These are phyloP conservation scores for Charadrius vociferus DNA, from an alignment of 2,113 vertebrate genomes.

Conservation along the genomic window DNA sequence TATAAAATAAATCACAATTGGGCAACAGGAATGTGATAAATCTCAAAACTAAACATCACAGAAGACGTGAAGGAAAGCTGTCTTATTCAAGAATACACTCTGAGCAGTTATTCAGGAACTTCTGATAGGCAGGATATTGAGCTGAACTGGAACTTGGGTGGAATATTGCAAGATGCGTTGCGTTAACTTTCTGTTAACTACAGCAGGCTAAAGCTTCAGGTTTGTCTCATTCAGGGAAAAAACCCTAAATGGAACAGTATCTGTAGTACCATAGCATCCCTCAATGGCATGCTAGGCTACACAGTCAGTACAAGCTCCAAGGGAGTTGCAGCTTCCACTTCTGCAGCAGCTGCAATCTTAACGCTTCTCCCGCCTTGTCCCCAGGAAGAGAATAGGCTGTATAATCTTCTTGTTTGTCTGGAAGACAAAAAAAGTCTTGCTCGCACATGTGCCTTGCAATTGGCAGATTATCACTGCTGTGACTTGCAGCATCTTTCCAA, in stretches of 20 bases:
- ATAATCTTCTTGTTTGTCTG: constrained; percentile 1
- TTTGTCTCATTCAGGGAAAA: background rate
- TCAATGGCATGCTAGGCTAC: background rate
- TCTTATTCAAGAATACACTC: background rate
- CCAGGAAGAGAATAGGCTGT: background rate
- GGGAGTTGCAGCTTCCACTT: background rate
- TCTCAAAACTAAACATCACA: background rate
- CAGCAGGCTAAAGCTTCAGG: background rate
- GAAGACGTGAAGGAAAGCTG: background rate
- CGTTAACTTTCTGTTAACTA: background rate
- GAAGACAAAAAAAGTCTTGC: background rate
- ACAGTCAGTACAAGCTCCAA: background rate
- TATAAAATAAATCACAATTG: background rate
- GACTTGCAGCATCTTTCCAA: background rate
- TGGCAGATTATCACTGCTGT: background rate
- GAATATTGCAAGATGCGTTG: background rate
- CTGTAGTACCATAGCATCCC: background rate
- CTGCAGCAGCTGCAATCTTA: background rate
- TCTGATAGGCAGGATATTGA: background rate
- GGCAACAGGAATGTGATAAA: background rate
- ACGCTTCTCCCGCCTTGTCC: background rate
- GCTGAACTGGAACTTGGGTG: background rate
- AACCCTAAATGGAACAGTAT: background rate
- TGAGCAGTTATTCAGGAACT: background rate
- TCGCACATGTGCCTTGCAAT: background rate